phyloP scores from a whole-genome alignment of 2,888 invertebrate species.

The Helleia helle region DNA sequence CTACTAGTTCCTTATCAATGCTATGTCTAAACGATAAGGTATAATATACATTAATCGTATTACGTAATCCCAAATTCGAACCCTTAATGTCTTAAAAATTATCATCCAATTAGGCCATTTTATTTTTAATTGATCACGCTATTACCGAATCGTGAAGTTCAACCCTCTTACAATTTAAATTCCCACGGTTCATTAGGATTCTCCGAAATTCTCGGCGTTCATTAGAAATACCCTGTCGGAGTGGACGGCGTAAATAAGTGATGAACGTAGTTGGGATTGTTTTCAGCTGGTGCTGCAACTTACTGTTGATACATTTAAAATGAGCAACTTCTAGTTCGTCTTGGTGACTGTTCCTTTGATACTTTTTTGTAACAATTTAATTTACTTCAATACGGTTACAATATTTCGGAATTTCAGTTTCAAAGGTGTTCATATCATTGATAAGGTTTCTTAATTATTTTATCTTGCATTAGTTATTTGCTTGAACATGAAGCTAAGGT shows the following conservation, averaged over 20 bases:
- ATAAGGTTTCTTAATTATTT: too few relatives aligned
- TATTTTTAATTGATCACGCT: neutral
- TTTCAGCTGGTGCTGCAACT: constrained; percentile 57
- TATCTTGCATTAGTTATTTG: too few relatives aligned
- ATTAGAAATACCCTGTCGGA: constrained; percentile 61
- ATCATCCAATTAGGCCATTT: neutral
- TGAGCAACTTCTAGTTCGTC: constrained; percentile 32
- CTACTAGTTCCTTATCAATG: too few relatives aligned
- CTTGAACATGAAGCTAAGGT: too few relatives aligned
- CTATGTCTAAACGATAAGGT: too few relatives aligned
- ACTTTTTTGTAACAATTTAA: too few relatives aligned
- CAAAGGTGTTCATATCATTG: too few relatives aligned
- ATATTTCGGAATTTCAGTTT: too few relatives aligned
- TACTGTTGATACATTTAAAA: constrained; percentile 65
- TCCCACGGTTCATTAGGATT: constrained; percentile 70
- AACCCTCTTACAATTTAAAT: constrained; percentile 51
- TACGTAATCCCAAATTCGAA: too few relatives aligned
- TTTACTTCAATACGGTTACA: too few relatives aligned
- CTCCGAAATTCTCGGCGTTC: constrained; percentile 59
- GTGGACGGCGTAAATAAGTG: constrained; percentile 70
- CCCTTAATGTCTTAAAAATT: neutral
- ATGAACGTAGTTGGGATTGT: constrained; percentile 72
- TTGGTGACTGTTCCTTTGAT: constrained; percentile 23
- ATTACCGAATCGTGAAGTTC: constrained; percentile 1
- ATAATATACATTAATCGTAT: too few relatives aligned